A percentile compares a stretch with the other conserved stretches of the same genome.
Conservation (phyloP, 1,140 invertebrate species). For the Copidosoma floridanum region DNA sequence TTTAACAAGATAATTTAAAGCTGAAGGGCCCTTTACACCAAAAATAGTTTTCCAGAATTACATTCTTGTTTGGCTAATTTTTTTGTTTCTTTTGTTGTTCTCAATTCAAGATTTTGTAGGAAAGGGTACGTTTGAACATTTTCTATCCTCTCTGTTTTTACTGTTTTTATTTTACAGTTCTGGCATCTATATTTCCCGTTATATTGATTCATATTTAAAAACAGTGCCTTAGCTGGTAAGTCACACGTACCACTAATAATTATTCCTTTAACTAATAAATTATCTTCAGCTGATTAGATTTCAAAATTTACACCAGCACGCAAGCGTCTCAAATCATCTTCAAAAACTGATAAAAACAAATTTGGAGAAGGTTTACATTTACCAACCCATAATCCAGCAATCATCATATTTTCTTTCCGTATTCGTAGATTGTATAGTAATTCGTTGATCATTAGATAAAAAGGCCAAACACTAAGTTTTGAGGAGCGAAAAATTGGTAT, state of each 20-base stretch:
- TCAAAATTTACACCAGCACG: constrained; percentile 2
- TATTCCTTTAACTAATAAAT: neutral
- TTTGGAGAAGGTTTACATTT: constrained; percentile 14
- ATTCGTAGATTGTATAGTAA: constrained; percentile 10
- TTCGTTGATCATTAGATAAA: constrained; percentile 35
- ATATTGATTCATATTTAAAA: constrained; percentile 24
- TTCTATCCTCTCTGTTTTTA: neutral
- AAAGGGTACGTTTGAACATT: neutral
- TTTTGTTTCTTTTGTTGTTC: constrained; percentile 21
- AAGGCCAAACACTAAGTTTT: constrained; percentile 37
- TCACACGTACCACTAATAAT: constrained; percentile 22
- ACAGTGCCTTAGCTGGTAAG: constrained; percentile 19
- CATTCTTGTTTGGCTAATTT: neutral
- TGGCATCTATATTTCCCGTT: constrained; percentile 24
- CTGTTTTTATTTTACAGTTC: neutral
- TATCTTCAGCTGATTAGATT: neutral
- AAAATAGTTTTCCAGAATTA: neutral
- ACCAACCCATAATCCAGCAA: constrained; percentile 25
- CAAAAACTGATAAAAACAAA: constrained; percentile 10
- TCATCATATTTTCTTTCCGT: constrained; percentile 18
- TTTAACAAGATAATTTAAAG: neutral
- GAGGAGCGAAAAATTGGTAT: constrained; percentile 38
- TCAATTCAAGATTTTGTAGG: neutral
- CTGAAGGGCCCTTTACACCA: neutral
- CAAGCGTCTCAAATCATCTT: neutral